A percentile compares a stretch with the other conserved stretches of the same genome.
Evolutionary conservation across 2,888 invertebrate species (phyloP).

Genomic region (Drosophila peninsularis): DNA sequence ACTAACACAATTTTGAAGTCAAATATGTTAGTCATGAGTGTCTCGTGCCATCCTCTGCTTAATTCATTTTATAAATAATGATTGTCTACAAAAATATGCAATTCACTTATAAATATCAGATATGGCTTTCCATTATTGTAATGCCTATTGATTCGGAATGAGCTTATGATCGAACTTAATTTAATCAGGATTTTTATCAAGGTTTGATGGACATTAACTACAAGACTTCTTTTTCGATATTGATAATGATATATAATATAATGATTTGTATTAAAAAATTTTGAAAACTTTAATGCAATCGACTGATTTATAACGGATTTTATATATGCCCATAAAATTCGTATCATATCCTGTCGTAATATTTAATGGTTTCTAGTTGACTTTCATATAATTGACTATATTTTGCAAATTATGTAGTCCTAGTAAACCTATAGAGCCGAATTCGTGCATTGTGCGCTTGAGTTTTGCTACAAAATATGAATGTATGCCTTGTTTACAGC

Average conservation of each 20-base stretch:
- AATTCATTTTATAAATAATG: conserved; percentile 16
- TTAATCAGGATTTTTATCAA: background rate
- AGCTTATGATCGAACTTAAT: background rate
- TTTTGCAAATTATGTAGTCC: background rate
- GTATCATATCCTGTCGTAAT: background rate
- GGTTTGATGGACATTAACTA: background rate
- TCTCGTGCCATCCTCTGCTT: background rate
- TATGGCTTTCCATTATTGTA: background rate
- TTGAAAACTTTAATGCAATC: too few relatives aligned
- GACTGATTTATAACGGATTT: background rate
- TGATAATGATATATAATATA: too few relatives aligned
- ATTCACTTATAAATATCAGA: conserved; percentile 9
- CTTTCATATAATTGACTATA: background rate
- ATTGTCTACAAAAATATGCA: conserved; percentile 1
- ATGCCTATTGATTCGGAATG: background rate
- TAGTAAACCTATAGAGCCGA: background rate
- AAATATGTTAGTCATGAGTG: conserved; percentile 20
- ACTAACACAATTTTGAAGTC: conserved; percentile 9
- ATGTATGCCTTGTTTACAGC: background rate
- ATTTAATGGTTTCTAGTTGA: conserved; percentile 2
- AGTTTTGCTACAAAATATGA: background rate
- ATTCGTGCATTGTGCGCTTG: background rate
- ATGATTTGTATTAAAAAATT: too few relatives aligned
- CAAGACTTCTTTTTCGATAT: too few relatives aligned
- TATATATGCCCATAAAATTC: background rate